Evolutionary conservation across 2,888 invertebrate genomes (phyloP).

Genomic region (Temnothorax ravouxi): DNA sequence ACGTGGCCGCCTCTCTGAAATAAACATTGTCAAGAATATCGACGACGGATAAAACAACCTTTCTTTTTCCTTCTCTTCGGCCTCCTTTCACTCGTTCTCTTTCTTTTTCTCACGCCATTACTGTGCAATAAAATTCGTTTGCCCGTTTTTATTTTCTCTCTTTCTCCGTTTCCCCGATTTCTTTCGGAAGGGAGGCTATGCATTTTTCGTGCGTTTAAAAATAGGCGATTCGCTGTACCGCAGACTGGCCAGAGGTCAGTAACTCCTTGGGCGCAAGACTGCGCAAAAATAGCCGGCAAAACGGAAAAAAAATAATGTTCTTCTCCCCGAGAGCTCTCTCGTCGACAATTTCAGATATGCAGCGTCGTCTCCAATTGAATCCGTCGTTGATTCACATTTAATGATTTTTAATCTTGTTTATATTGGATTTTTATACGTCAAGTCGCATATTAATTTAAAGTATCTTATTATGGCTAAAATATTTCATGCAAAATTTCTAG

Average conservation of each 20-base stretch:
- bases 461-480: neutral
- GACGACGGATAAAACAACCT: conserved; percentile 55
- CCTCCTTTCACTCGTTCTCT: conserved; percentile 12
- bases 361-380: conserved; percentile 40
- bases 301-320: conserved; percentile 80
- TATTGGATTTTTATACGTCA: neutral
- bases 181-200: conserved; percentile 80
- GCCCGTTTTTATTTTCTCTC: neutral
- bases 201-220: conserved; percentile 85
- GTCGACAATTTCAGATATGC: conserved; percentile 66
- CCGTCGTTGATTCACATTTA: conserved; percentile 19
- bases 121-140: conserved; percentile 22
- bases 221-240: conserved; percentile 81
- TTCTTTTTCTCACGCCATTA: conserved; percentile 11
- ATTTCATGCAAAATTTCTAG: neutral
- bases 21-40: conserved; percentile 68
- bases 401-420: conserved; percentile 7
- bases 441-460: neutral
- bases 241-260: conserved; percentile 86
- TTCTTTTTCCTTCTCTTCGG: conserved; percentile 15
- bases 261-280: conserved; percentile 82
- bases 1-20: conserved; percentile 63
- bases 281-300: conserved; percentile 82
- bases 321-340: conserved; percentile 52
- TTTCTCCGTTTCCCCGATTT: conserved; percentile 63